Conservation (phyloP, 1,140 invertebrate species). For the Pomacea maculata region DNA sequence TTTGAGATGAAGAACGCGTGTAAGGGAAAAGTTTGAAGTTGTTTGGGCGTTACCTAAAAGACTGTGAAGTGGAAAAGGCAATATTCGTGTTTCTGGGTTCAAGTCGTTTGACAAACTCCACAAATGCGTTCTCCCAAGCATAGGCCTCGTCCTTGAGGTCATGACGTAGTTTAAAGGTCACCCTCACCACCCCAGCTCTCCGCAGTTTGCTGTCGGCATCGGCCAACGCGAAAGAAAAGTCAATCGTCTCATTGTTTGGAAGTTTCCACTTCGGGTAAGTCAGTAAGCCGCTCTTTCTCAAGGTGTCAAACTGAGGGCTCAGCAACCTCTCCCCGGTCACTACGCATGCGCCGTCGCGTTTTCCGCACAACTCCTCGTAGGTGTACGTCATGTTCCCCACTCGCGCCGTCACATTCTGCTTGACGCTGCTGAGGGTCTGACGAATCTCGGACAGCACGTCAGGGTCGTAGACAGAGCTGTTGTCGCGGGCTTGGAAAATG, state of each 20-base stretch:
- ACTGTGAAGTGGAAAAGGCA: slow-evolving; percentile 3
- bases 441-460: slow-evolving; percentile 14
- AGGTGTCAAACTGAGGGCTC: slow-evolving; percentile 14
- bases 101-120: neutral
- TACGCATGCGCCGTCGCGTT: slow-evolving; percentile 2
- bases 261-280: slow-evolving; percentile 21
- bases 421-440: slow-evolving; percentile 6
- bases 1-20: neutral
- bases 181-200: slow-evolving; percentile 3
- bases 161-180: slow-evolving; percentile 18
- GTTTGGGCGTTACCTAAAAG: neutral
- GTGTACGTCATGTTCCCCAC: neutral
- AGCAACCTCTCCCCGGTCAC: slow-evolving; percentile 19
- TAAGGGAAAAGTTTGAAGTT: neutral
- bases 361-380: slow-evolving; percentile 8
- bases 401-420: neutral
- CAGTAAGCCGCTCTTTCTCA: slow-evolving; percentile 7
- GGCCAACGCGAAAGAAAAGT: slow-evolving; percentile 15
- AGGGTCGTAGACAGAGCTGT: slow-evolving; percentile 19
- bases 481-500: slow-evolving; percentile 17
- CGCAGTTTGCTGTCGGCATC: slow-evolving; percentile 11
- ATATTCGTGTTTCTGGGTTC: neutral
- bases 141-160: slow-evolving; percentile 11
- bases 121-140: slow-evolving; percentile 15
- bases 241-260: slow-evolving; percentile 4